Conservation (phyloP, 2,888 invertebrate species). For the Micropterix aruncella region DNA sequence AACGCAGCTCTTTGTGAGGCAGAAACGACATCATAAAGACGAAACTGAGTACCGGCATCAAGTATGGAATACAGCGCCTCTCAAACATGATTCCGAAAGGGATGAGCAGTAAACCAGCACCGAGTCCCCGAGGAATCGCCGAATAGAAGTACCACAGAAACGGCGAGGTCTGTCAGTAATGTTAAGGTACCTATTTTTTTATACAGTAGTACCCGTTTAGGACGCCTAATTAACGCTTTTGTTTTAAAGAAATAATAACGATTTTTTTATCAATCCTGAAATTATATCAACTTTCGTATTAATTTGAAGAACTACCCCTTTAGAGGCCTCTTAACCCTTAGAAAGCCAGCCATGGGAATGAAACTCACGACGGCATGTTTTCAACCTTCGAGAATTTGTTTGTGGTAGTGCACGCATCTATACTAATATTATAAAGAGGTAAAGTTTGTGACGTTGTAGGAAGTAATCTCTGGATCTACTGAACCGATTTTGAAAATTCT, state of each 20-base stretch:
- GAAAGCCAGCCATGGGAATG: too few relatives aligned
- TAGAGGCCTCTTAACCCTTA: too few relatives aligned
- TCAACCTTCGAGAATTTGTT: too few relatives aligned
- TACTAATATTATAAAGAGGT: too few relatives aligned
- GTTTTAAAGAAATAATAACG: too few relatives aligned
- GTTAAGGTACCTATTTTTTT: conserved; percentile 18
- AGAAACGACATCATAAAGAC: conserved; percentile 85
- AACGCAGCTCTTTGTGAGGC: conserved; percentile 95
- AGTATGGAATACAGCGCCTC: conserved; percentile 50
- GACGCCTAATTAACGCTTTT: background rate
- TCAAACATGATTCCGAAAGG: conserved; percentile 67
- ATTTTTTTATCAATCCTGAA: background rate
- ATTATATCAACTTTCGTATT: background rate
- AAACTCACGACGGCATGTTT: too few relatives aligned
- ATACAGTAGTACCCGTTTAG: conserved; percentile 1
- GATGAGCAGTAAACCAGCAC: conserved; percentile 62
- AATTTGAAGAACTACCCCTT: too few relatives aligned
- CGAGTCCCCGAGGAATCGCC: conserved; percentile 85
- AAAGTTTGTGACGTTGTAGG: too few relatives aligned
- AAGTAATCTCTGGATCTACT: too few relatives aligned
- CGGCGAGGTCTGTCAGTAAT: conserved; percentile 60
- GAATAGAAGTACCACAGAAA: conserved; percentile 98
- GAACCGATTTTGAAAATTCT: too few relatives aligned
- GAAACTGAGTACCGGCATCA: conserved; percentile 61
- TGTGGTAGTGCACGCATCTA: too few relatives aligned